These are phyloP conservation scores for Neodiprion lecontei DNA, from an alignment of 1,140 invertebrate species.

Conservation along the genomic window DNA sequence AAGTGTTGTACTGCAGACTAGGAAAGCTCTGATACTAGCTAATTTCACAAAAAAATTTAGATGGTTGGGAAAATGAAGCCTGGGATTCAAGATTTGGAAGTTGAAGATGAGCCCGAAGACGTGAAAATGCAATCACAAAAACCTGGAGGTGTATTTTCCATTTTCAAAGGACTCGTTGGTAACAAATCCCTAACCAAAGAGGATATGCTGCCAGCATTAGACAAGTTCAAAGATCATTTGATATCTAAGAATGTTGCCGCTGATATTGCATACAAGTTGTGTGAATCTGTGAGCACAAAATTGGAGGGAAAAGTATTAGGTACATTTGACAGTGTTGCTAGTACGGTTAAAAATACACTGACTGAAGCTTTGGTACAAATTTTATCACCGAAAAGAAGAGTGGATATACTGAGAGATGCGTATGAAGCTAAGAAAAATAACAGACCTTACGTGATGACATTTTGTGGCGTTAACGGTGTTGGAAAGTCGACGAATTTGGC, in stretches of 20 bases:
- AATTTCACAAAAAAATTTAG: slow-evolving; percentile 56
- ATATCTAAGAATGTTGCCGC: slow-evolving; percentile 98
- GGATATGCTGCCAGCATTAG: slow-evolving; percentile 85
- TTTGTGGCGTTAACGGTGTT: slow-evolving; percentile 99
- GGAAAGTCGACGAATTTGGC: slow-evolving; percentile 99
- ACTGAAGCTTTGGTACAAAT: slow-evolving; percentile 89
- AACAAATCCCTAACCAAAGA: slow-evolving; percentile 77
- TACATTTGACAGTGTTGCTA: slow-evolving; percentile 90
- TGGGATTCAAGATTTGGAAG: slow-evolving; percentile 71
- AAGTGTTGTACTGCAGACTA: slow-evolving; percentile 33
- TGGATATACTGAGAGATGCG: slow-evolving; percentile 97
- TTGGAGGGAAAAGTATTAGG: slow-evolving; percentile 94
- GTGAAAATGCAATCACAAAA: slow-evolving; percentile 51
- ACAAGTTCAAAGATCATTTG: slow-evolving; percentile 96
- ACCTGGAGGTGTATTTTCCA: slow-evolving; percentile 74
- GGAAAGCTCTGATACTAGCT: slow-evolving; percentile 7
- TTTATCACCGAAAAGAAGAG: slow-evolving; percentile 90
- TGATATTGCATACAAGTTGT: slow-evolving; percentile 94
- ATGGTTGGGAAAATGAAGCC: slow-evolving; percentile 85
- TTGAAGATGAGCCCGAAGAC: slow-evolving; percentile 63
- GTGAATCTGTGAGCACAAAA: slow-evolving; percentile 92
- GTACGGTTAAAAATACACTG: slow-evolving; percentile 81
- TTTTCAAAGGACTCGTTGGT: slow-evolving; percentile 88
- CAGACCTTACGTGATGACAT: slow-evolving; percentile 94
- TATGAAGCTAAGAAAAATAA: slow-evolving; percentile 83